A percentile compares a stretch with the other conserved stretches of the same genome.
Conservation (phyloP, 1,140 invertebrate genomes). For the Brachionus calyciflorus region DNA sequence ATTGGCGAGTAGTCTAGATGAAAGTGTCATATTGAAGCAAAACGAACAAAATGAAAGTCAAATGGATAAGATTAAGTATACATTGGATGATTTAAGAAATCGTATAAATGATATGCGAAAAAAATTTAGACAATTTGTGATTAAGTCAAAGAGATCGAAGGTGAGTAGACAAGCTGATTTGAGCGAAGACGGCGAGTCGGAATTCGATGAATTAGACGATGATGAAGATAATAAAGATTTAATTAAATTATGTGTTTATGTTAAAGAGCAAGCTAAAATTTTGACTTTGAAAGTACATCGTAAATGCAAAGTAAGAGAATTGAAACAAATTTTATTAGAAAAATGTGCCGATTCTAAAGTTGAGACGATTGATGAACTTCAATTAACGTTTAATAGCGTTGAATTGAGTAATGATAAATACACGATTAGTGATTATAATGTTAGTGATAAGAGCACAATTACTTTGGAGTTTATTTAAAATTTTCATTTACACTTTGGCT, state of each 20-base stretch:
- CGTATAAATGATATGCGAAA: constrained; percentile 45
- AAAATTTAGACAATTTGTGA: constrained; percentile 42
- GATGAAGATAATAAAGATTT: not conserved
- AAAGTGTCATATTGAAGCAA: not conserved
- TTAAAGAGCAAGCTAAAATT: constrained; percentile 24
- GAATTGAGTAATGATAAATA: constrained; percentile 29
- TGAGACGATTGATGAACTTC: not conserved
- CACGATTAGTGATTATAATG: constrained; percentile 16
- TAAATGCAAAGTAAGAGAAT: constrained; percentile 24
- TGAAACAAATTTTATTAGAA: constrained; percentile 35
- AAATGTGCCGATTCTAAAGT: constrained; percentile 28
- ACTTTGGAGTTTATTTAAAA: constrained; percentile 25
- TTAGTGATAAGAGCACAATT: constrained; percentile 41
- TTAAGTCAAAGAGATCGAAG: constrained; percentile 25
- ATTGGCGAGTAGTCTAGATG: not conserved
- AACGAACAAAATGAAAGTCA: constrained; percentile 28
- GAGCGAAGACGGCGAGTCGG: constrained; percentile 1
- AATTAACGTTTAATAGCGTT: constrained; percentile 8
- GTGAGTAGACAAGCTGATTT: not conserved
- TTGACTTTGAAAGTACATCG: constrained; percentile 26
- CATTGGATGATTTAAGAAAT: constrained; percentile 32
- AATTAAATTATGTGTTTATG: constrained; percentile 38
- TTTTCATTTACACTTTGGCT: not conserved
- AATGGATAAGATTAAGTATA: constrained; percentile 45
- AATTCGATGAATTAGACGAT: constrained; percentile 13